Percentiles rank a stretch among this genome's conserved stretches.
Evolutionary conservation across 30 jellyfish, hydroid and myxozoan genomes (phyloP).

Genomic region (Chrysaora quinquecirrha): DNA sequence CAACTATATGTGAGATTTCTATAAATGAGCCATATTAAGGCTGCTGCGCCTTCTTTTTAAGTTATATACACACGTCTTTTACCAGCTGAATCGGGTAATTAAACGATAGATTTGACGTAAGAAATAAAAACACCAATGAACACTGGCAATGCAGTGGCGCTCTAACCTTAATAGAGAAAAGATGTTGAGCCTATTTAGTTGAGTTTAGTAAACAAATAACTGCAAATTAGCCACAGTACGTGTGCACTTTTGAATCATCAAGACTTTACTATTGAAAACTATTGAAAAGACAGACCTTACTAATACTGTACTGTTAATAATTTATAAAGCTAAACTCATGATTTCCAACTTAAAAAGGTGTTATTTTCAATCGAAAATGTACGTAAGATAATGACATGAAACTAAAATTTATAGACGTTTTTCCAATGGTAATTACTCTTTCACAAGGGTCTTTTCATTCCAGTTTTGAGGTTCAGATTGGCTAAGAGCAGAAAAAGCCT

Average conservation of each 20-base stretch:
- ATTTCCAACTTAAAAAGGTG: neutral
- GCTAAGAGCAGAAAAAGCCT: neutral
- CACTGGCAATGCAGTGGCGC: neutral
- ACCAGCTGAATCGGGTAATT: no score
- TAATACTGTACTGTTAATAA: neutral
- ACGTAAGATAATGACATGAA: neutral
- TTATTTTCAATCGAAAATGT: neutral
- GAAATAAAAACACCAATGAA: neutral
- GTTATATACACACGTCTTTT: no score
- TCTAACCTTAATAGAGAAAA: neutral
- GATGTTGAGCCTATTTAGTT: conserved; percentile 25
- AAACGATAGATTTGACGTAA: no score
- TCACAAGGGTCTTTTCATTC: neutral
- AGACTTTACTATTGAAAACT: neutral
- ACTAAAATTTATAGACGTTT: neutral
- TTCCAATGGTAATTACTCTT: neutral
- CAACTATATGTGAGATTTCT: no score
- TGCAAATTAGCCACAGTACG: neutral
- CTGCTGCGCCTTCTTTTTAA: no score
- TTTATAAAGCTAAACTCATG: neutral
- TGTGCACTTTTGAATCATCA: neutral
- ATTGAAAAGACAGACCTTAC: neutral
- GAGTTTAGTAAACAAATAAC: conserved; percentile 33
- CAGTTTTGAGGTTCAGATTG: neutral
- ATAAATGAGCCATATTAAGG: no score